phyloP scores from a whole-genome alignment of 2,113 vertebrate species.

The Perognathus longimembris region DNA sequence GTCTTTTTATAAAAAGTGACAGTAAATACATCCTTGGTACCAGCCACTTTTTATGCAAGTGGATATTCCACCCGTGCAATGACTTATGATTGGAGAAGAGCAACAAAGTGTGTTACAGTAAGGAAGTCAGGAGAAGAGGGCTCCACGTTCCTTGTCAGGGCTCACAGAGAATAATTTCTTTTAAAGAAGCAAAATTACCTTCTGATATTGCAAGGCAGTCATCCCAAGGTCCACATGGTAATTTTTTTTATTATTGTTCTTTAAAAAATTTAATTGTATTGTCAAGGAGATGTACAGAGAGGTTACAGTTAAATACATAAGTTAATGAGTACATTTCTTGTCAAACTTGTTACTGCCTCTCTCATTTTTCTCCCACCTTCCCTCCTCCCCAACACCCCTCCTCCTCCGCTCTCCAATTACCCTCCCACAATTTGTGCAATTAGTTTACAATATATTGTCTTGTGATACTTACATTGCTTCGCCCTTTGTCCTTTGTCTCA shows the following conservation, averaged over 20 bases:
- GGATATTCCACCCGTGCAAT: conserved; percentile 72
- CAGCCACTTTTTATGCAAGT: conserved; percentile 81
- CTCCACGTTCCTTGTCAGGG: conserved; percentile 29
- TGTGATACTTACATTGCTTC: no score
- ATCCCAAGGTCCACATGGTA: conserved; percentile 79
- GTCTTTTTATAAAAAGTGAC: conserved; percentile 75
- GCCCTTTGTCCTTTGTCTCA: no score
- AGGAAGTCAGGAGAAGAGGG: conserved; percentile 33
- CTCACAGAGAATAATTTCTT: conserved; percentile 78
- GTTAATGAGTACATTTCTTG: no score
- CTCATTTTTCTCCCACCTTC: no score
- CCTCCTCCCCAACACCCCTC: no score
- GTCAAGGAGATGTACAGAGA: no score
- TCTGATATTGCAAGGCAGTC: conserved; percentile 81
- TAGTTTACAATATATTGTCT: no score
- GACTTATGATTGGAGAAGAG: conserved; percentile 71
- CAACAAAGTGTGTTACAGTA: conserved; percentile 64
- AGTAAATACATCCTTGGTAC: conserved; percentile 72
- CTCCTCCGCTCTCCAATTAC: no score
- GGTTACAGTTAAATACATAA: no score
- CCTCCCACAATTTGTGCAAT: no score
- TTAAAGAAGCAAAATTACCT: conserved; percentile 80
- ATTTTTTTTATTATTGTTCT: conserved; percentile 66
- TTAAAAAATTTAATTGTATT: no score
- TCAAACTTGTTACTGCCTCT: no score